Percentiles rank a stretch among this genome's conserved stretches.
These are phyloP conservation scores for Spheniscus mendiculus DNA, from an alignment of 2,113 vertebrate genomes.

Conservation along the genomic window DNA sequence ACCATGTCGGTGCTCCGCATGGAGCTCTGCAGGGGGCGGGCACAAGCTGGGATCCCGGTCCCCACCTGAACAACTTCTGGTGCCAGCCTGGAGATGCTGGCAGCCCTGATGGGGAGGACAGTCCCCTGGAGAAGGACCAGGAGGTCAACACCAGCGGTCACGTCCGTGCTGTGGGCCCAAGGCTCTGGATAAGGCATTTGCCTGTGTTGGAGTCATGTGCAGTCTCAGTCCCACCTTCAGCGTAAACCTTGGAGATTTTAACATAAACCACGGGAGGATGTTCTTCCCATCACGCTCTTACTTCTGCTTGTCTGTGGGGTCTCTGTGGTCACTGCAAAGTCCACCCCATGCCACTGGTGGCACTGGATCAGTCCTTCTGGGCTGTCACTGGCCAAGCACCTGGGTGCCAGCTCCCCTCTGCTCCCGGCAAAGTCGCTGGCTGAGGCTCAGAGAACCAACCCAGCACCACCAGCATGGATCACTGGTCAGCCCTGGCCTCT, in stretches of 20 bases:
- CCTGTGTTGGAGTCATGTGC: neutral
- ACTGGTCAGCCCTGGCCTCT: neutral
- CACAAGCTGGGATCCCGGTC: neutral
- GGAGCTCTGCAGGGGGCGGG: neutral
- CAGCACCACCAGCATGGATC: neutral
- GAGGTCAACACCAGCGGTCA: neutral
- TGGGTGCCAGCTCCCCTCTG: neutral
- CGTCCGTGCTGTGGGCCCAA: fast-evolving
- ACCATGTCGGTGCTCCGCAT: fast-evolving
- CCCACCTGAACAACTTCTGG: neutral
- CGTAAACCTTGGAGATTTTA: neutral
- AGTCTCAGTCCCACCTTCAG: neutral
- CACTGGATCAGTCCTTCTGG: neutral
- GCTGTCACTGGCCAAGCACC: neutral
- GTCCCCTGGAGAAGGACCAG: neutral
- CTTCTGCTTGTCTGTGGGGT: neutral
- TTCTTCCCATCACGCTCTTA: neutral
- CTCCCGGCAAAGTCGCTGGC: fast-evolving
- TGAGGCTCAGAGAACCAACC: neutral
- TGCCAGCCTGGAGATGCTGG: neutral
- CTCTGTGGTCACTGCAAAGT: neutral
- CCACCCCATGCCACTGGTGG: neutral
- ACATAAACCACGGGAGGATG: neutral
- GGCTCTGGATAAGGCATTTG: neutral
- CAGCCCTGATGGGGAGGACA: neutral